phyloP scores from a whole-genome alignment of 2,888 invertebrate species.

The Helobdella robusta region DNA sequence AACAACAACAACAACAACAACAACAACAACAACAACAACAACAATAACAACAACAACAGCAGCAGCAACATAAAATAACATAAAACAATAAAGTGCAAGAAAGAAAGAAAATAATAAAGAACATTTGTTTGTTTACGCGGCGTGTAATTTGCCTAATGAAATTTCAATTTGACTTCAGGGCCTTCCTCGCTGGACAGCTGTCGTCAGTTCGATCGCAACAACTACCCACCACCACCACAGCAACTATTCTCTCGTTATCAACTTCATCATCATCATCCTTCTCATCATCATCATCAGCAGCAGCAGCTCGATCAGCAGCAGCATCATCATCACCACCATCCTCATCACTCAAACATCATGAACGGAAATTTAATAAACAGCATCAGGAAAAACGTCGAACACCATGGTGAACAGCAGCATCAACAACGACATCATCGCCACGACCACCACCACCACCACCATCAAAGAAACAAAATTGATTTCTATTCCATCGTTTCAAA shows the following conservation, averaged over 20 bases:
- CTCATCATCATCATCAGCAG: slow-evolving; percentile 9
- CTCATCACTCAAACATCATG: not conserved
- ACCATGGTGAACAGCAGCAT: not conserved
- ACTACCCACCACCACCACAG: slow-evolving; percentile 4
- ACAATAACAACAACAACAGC: too few relatives aligned
- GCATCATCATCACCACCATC: slow-evolving; percentile 7
- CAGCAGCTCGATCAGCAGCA: slow-evolving; percentile 20
- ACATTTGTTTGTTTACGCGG: too few relatives aligned
- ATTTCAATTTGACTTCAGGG: slow-evolving; percentile 18
- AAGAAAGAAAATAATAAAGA: too few relatives aligned
- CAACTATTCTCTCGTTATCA: not conserved
- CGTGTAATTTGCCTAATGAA: too few relatives aligned
- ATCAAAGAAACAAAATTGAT: not conserved
- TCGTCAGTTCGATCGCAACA: slow-evolving; percentile 13
- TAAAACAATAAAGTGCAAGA: too few relatives aligned
- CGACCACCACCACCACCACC: not conserved
- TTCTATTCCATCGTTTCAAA: too few relatives aligned
- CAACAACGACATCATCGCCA: not conserved
- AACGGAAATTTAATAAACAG: not conserved
- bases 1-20: too few relatives aligned
- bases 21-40: too few relatives aligned
- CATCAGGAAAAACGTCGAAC: not conserved
- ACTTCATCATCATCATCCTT: not conserved
- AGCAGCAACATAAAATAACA: too few relatives aligned
- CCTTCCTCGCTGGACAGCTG: slow-evolving; percentile 19